A percentile compares a stretch with the other conserved stretches of the same genome.
These are phyloP conservation scores for Dunckerocampus dactyliophorus DNA, from an alignment of 2,113 vertebrate species.

Conservation along the genomic window DNA sequence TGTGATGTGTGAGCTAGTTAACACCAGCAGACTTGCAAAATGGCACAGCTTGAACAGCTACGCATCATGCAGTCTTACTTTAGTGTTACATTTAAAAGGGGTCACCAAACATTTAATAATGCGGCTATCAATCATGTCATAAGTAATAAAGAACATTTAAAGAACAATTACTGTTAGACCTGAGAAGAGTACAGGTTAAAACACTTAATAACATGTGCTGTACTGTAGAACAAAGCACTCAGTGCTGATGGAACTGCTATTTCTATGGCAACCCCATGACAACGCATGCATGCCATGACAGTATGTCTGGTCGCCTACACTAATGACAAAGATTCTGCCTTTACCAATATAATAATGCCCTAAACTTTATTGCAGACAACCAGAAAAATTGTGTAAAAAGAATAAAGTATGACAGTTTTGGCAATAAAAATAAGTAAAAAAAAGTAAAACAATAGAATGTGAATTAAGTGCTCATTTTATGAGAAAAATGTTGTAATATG, in stretches of 20 bases:
- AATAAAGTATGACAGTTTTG: background rate
- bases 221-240: background rate
- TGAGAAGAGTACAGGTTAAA: too few species aligned
- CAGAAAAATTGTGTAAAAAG: too few species aligned
- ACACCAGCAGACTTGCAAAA: conserved; percentile 20
- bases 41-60: conserved; percentile 14
- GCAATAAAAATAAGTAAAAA: background rate
- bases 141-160: too few species aligned
- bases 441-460: too few species aligned
- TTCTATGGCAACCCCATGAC: conserved; percentile 11
- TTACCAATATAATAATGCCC: too few species aligned
- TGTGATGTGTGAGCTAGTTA: conserved; percentile 26
- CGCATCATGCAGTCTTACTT: background rate
- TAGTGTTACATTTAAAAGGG: background rate
- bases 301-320: background rate
- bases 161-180: too few species aligned
- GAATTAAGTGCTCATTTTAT: too few species aligned
- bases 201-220: too few species aligned
- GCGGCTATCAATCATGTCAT: too few species aligned
- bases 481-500: too few species aligned
- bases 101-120: background rate
- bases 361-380: too few species aligned
- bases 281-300: background rate
- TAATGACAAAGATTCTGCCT: background rate
- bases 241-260: background rate